A percentile compares a stretch with the other conserved stretches of the same genome.
phyloP scores from a whole-genome alignment of 1,140 invertebrate species.

The Matsumurasca onukii region DNA sequence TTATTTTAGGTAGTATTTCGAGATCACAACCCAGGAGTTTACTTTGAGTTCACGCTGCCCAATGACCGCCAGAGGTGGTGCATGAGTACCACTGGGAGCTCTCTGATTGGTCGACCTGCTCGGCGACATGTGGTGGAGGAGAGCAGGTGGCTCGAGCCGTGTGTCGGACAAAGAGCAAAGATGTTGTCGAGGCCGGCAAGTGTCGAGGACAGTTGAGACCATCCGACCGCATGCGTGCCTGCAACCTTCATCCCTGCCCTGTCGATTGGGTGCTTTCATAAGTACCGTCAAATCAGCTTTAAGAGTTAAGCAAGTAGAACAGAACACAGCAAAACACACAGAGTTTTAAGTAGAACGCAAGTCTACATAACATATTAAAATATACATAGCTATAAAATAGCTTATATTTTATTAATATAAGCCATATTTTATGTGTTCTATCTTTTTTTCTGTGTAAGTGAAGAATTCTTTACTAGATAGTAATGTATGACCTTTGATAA shows the following conservation, averaged over 20 bases:
- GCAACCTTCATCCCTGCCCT: slow-evolving; percentile 71
- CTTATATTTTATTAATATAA: too few species aligned
- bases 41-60: slow-evolving; percentile 78
- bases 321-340: too few species aligned
- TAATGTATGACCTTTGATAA: too few species aligned
- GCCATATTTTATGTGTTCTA: too few species aligned
- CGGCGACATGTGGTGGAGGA: slow-evolving; percentile 74
- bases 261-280: slow-evolving; percentile 63
- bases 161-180: slow-evolving; percentile 62
- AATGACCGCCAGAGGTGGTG: slow-evolving; percentile 57
- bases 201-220: slow-evolving; percentile 64
- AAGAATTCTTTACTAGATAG: too few species aligned
- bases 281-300: too few species aligned
- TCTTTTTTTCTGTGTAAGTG: too few species aligned
- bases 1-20: slow-evolving; percentile 79
- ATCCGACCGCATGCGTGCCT: slow-evolving; percentile 57
- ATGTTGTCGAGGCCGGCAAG: slow-evolving; percentile 59
- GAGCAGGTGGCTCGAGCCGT: slow-evolving; percentile 61
- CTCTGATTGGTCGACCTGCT: slow-evolving; percentile 77
- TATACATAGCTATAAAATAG: too few species aligned
- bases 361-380: too few species aligned
- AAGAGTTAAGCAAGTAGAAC: too few species aligned
- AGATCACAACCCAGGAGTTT: slow-evolving; percentile 72
- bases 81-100: slow-evolving; percentile 61
- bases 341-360: too few species aligned